Conservation (phyloP, 2,888 invertebrate species). For the Darwinula stevensoni region DNA sequence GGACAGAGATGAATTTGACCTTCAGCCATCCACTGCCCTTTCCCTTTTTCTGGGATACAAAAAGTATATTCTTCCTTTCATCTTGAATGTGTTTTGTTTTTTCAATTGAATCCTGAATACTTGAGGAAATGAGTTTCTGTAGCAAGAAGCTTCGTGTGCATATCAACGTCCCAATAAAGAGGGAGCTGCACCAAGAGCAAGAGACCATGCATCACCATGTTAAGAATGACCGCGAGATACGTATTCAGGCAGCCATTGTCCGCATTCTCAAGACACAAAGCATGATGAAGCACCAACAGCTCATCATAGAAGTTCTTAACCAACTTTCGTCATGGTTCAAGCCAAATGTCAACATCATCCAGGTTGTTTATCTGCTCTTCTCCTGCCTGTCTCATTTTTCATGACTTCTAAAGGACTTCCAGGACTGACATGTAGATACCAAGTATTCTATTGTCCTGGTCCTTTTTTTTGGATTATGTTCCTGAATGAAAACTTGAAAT, state of each 20-base stretch:
- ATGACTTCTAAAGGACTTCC: no score
- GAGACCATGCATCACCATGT: constrained; percentile 95
- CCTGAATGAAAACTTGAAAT: no score
- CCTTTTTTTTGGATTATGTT: no score
- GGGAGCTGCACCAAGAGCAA: constrained; percentile 84
- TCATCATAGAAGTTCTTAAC: constrained; percentile 84
- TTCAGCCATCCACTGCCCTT: no score
- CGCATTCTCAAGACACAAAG: constrained; percentile 97
- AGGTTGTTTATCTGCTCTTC: no score
- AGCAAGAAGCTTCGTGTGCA: constrained; percentile 93
- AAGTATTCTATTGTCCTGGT: no score
- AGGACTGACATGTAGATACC: no score
- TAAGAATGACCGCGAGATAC: constrained; percentile 88
- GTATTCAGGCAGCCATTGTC: constrained; percentile 82
- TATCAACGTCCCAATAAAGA: constrained; percentile 90
- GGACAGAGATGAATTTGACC: no score
- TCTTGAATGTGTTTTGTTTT: no score
- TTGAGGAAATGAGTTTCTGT: no score
- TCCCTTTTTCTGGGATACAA: constrained; percentile 29
- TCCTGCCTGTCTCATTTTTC: no score
- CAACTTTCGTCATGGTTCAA: constrained; percentile 86
- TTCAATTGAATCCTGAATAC: no score
- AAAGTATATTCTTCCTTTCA: constrained; percentile 39
- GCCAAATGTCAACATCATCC: constrained; percentile 85
- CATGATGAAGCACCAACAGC: constrained; percentile 59